phyloP scores from a whole-genome alignment of 1,140 invertebrate genomes.

The Drosophila nikananu region DNA sequence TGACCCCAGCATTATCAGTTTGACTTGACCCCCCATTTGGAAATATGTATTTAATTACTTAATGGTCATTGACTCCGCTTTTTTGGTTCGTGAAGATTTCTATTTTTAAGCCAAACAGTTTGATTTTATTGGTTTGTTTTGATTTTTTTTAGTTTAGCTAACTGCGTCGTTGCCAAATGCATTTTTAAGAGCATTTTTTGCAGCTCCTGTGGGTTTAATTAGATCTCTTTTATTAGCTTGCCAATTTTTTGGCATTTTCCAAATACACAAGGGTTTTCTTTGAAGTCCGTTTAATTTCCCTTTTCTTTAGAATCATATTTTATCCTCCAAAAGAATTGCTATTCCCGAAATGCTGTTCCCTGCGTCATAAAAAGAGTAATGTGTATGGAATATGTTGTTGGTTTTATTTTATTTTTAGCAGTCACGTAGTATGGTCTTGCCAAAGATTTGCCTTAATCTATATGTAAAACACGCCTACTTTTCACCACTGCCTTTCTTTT shows the following conservation, averaged over 20 bases:
- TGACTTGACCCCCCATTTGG: slow-evolving; percentile 54
- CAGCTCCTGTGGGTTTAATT: background rate
- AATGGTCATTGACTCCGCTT: slow-evolving; percentile 49
- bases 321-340: slow-evolving; percentile 15
- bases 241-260: slow-evolving; percentile 2
- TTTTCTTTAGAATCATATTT: background rate
- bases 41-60: slow-evolving; percentile 18
- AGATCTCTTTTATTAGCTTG: background rate
- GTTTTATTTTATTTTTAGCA: slow-evolving; percentile 50
- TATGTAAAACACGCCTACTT: slow-evolving; percentile 56
- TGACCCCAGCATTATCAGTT: slow-evolving; percentile 71
- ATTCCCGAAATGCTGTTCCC: slow-evolving; percentile 32
- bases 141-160: slow-evolving; percentile 51
- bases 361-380: slow-evolving; percentile 52
- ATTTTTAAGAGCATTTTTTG: slow-evolving; percentile 21
- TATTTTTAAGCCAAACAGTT: slow-evolving; percentile 54
- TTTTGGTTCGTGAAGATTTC: slow-evolving; percentile 29
- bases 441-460: slow-evolving; percentile 51
- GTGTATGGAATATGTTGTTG: slow-evolving; percentile 39
- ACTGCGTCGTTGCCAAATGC: slow-evolving; percentile 50
- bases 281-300: slow-evolving; percentile 10
- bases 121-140: slow-evolving; percentile 54
- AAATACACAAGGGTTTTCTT: background rate
- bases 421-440: slow-evolving; percentile 43
- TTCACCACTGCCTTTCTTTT: slow-evolving; percentile 20